These are phyloP conservation scores for Mythimna pallens DNA, from an alignment of 2,888 invertebrate genomes.

Conservation along the genomic window DNA sequence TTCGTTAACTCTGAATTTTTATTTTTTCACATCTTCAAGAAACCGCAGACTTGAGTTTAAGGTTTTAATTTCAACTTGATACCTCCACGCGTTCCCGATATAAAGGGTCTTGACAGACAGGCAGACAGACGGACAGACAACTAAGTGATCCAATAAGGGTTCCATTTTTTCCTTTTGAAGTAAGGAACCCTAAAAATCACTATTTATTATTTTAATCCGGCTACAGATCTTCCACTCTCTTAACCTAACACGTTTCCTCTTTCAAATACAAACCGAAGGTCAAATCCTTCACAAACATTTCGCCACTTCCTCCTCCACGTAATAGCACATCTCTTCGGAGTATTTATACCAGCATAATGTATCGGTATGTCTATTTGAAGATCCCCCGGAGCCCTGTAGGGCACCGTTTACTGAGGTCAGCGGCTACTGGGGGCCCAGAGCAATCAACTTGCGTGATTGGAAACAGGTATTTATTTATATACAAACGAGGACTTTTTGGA, in stretches of 20 bases:
- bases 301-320: slow-evolving; percentile 19
- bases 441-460: slow-evolving; percentile 70
- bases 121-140: too few relatives aligned
- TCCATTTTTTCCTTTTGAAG: too few relatives aligned
- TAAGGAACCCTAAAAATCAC: too few relatives aligned
- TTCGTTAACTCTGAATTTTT: too few relatives aligned
- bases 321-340: slow-evolving; percentile 51
- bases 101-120: too few relatives aligned
- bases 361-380: slow-evolving; percentile 52
- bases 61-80: too few relatives aligned
- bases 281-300: slow-evolving; percentile 36
- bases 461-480: slow-evolving; percentile 58
- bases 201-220: background rate
- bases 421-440: slow-evolving; percentile 67
- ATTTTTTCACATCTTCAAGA: too few relatives aligned
- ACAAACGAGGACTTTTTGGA: slow-evolving; percentile 23
- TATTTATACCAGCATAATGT: slow-evolving; percentile 55
- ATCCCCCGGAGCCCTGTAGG: slow-evolving; percentile 43
- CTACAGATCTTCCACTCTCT: background rate
- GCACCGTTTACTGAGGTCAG: slow-evolving; percentile 70
- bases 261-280: slow-evolving; percentile 22
- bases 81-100: too few relatives aligned
- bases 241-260: background rate
- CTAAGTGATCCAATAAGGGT: too few relatives aligned
- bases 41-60: too few relatives aligned